Conservation (phyloP, 2,888 invertebrate species). For the Tipula lateralis region DNA sequence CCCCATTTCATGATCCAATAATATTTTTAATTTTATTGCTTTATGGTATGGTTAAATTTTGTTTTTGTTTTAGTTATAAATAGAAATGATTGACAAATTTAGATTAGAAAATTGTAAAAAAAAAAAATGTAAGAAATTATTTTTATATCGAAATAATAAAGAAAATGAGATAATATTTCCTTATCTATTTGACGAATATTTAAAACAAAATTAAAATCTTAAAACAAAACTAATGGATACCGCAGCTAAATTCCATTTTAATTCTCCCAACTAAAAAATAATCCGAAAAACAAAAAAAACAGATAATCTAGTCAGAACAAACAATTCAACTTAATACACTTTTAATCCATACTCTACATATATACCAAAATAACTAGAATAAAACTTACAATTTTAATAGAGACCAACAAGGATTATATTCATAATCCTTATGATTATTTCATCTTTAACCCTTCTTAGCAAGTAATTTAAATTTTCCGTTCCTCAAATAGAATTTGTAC, state of each 20-base stretch:
- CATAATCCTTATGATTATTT: slow-evolving; percentile 7
- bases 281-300: background rate
- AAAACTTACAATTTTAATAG: background rate
- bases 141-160: background rate
- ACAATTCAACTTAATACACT: background rate
- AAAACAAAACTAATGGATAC: background rate
- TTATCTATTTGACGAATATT: background rate
- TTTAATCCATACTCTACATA: background rate
- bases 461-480: background rate
- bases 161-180: background rate
- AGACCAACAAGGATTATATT: background rate
- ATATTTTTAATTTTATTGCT: background rate
- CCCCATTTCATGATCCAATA: background rate
- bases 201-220: background rate
- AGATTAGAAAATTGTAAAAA: slow-evolving; percentile 12
- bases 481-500: background rate
- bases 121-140: background rate
- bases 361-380: background rate
- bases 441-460: background rate
- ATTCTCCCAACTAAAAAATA: background rate
- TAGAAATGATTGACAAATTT: background rate
- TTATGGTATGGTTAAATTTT: background rate
- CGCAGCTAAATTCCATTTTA: background rate
- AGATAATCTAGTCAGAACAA: background rate
- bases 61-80: background rate